Conservation (phyloP, 1,140 invertebrate species). For the Drosophila nannoptera region DNA sequence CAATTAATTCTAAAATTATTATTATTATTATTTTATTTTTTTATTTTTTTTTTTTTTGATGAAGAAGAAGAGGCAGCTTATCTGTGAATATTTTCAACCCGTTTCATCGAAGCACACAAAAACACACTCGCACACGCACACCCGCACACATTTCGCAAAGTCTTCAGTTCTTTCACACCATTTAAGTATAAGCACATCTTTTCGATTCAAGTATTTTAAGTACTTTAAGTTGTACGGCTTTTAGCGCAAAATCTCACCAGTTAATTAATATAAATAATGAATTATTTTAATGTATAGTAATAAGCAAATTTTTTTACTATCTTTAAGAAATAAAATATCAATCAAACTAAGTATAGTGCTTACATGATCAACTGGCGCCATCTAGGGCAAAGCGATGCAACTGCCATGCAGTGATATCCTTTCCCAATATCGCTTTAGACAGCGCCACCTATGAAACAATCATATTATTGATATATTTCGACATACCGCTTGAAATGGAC, state of each 20-base stretch:
- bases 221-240: conserved; percentile 40
- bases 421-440: not conserved
- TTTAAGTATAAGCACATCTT: conserved; percentile 11
- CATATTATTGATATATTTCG: no score
- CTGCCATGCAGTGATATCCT: not conserved
- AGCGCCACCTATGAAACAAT: not conserved
- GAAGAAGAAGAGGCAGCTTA: conserved; percentile 40
- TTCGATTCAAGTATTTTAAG: conserved; percentile 52
- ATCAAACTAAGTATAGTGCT: not conserved
- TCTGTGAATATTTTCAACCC: conserved; percentile 47
- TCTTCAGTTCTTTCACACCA: not conserved
- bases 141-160: not conserved
- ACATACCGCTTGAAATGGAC: not conserved
- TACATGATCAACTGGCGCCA: not conserved
- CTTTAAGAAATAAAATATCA: conserved; percentile 33
- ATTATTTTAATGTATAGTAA: conserved; percentile 19
- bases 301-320: conserved; percentile 48
- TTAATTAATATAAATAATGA: conserved; percentile 41
- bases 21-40: not conserved
- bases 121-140: not conserved
- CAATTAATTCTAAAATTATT: no score
- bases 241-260: conserved; percentile 54
- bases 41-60: conserved; percentile 18
- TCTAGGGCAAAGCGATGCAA: not conserved
- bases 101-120: conserved; percentile 8